These are phyloP conservation scores for Prietella phreatophila DNA, from an alignment of 2,113 vertebrate species.

Conservation along the genomic window DNA sequence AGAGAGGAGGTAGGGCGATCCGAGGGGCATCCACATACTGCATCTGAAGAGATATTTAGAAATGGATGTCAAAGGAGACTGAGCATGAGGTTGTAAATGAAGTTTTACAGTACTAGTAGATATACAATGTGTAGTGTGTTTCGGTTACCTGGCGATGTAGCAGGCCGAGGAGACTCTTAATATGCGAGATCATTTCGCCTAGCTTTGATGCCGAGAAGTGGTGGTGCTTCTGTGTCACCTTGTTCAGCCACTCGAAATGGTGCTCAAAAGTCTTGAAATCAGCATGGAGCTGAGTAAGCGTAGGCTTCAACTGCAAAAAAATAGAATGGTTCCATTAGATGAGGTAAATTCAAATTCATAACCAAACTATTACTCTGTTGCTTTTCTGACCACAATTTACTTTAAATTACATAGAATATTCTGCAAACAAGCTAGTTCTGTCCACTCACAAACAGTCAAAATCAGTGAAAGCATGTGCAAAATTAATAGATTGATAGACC, in stretches of 20 bases:
- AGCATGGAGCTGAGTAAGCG: constrained; percentile 74
- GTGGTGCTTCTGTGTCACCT: constrained; percentile 71
- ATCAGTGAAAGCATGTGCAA: neutral
- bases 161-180: constrained; percentile 68
- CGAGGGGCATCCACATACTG: constrained; percentile 64
- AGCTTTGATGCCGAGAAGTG: constrained; percentile 69
- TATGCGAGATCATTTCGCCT: constrained; percentile 70
- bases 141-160: constrained; percentile 71
- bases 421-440: neutral
- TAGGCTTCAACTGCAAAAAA: constrained; percentile 70
- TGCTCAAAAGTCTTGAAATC: constrained; percentile 76
- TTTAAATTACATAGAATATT: neutral
- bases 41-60: constrained; percentile 63
- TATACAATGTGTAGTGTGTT: neutral
- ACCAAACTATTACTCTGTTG: neutral
- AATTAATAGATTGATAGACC: neutral
- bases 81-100: neutral
- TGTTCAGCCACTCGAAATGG: constrained; percentile 77
- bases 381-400: neutral
- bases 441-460: neutral
- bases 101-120: neutral
- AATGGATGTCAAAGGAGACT: neutral
- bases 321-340: constrained; percentile 33
- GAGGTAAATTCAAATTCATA: neutral
- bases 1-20: constrained; percentile 58